Percentiles rank a stretch among this genome's conserved stretches.
Conservation (phyloP, 2,113 vertebrate genomes). For the Edolisoma coerulescens region DNA sequence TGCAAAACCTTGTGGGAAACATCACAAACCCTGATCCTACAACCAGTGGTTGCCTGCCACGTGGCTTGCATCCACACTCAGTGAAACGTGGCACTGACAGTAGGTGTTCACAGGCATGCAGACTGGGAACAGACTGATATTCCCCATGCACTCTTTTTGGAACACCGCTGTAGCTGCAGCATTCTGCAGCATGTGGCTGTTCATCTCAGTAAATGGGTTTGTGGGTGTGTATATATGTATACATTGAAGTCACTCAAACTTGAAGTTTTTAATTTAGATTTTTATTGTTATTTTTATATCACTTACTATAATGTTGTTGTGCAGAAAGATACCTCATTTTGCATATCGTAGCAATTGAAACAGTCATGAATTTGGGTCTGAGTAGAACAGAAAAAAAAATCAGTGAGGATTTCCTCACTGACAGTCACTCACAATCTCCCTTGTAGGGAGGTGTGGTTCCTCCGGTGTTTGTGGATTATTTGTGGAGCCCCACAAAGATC, state of each 20-base stretch:
- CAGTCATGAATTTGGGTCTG: background rate
- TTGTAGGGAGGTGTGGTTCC: background rate
- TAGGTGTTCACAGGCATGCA: background rate
- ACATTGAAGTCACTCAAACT: background rate
- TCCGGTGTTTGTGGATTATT: background rate
- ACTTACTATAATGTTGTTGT: background rate
- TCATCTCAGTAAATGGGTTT: background rate
- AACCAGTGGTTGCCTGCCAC: background rate
- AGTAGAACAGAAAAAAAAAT: background rate
- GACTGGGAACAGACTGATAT: background rate
- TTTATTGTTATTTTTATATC: background rate
- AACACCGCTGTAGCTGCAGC: background rate
- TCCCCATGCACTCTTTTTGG: background rate
- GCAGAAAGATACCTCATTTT: background rate
- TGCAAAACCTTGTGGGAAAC: slow-evolving; percentile 65
- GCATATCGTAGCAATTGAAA: background rate
- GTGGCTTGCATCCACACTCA: background rate
- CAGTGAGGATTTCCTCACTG: background rate
- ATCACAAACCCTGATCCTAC: background rate
- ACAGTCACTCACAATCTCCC: background rate
- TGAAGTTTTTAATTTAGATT: background rate
- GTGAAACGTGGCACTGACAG: background rate
- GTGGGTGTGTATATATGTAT: background rate
- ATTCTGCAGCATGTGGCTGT: background rate
- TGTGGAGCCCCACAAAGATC: background rate